phyloP scores from a whole-genome alignment of 1,140 invertebrate genomes.

The Contarinia nasturtii region DNA sequence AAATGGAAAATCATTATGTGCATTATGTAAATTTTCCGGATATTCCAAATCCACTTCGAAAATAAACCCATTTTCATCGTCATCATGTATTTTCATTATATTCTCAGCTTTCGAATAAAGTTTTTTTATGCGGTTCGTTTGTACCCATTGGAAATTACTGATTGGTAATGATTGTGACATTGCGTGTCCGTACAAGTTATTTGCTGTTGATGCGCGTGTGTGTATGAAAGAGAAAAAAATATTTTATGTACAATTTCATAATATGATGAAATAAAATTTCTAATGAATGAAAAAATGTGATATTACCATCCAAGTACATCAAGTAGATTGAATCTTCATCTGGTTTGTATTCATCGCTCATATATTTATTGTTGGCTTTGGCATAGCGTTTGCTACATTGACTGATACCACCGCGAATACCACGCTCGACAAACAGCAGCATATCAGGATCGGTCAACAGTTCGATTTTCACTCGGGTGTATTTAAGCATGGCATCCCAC shows the following conservation, averaged over 20 bases:
- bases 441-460: conserved; percentile 26
- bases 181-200: conserved; percentile 32
- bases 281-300: no score
- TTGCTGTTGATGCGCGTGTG: no score
- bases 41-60: conserved; percentile 26
- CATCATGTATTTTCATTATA: conserved; percentile 12
- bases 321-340: conserved; percentile 12
- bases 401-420: conserved; percentile 20
- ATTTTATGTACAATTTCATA: no score
- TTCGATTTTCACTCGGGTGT: conserved; percentile 24
- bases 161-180: conserved; percentile 25
- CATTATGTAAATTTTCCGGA: conserved; percentile 26
- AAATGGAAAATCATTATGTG: conserved; percentile 29
- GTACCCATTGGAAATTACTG: conserved; percentile 26
- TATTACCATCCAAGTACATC: conserved; percentile 23
- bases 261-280: no score
- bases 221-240: no score
- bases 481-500: conserved; percentile 24
- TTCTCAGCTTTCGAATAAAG: conserved; percentile 8
- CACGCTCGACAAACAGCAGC: conserved; percentile 21
- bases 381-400: conserved; percentile 21
- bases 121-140: conserved; percentile 10
- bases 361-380: conserved; percentile 26
- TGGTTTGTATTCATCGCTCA: conserved; percentile 24
- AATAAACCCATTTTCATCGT: conserved; percentile 27